Base-by-base conservation (phyloP, 2,888 invertebrate species). In the Polyommatus icarus region DNA sequence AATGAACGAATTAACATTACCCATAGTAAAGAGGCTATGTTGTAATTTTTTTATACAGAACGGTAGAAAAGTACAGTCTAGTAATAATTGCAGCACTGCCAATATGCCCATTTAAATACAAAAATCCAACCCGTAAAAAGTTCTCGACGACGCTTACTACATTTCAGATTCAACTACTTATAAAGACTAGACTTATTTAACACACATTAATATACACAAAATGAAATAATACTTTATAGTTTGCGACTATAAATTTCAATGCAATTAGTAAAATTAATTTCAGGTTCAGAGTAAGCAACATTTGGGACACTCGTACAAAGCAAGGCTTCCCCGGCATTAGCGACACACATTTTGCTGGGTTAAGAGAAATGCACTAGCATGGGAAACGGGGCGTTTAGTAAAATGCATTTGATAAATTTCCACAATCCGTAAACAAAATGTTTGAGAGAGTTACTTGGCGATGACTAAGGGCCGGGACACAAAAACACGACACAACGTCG, bases 141-240 rank as follows among this genome's bases (percentile, higher is more conserved):
- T 40, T 40, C 40, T 40, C 2, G 10, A 40, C 40, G 8, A 40
- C 40, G 10, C 40, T 1, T 7, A 36, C 40, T 46, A 46, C 46
- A 46, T 54, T 18, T 54, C 18, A 18, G 18, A 54, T 54, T 54
- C 5, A 54, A 54, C 54, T 18, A 54, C 15, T 54, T 54, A 18
- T 18, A 3, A 54, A 54, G 18, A 54, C 0, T 3, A 50, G 12
- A 15, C 3, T 54, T 20, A 59, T 59, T 59, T 20, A 20, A 24
- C 61, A 24, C 61, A 61, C 24, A 20, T 20, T 8, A 10, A 24
- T 24, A 24, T 61, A 12, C 61, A 24, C 61, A 61, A 61, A 61
- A 59, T 59, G 59, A 20, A 59, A 61, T 61, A 24, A 20, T 61
- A 61, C 24, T 61, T 61, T 61, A 61, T 61, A 61, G 61, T 61